Evolutionary conservation across 2,797 vertebrate species (phyloP).

Genomic region (Neoniphon sammara): DNA sequence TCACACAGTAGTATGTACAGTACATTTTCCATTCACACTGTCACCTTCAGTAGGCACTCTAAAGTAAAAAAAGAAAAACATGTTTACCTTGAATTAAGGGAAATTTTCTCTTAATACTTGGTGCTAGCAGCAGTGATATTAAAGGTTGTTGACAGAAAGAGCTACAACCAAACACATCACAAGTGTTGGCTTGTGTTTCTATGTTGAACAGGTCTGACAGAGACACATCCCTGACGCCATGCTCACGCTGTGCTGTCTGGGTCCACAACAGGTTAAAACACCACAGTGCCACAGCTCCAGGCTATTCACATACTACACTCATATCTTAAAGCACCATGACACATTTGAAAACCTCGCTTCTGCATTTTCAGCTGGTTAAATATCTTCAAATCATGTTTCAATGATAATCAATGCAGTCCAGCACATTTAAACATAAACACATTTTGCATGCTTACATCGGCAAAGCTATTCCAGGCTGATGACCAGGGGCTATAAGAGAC

Average conservation of each 20-base stretch:
- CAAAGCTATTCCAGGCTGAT: conserved; percentile 44
- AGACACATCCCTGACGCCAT: conserved; percentile 68
- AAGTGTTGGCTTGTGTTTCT: conserved; percentile 72
- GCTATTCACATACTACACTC: conserved; percentile 63
- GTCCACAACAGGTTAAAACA: conserved; percentile 74
- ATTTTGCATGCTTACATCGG: conserved; percentile 22
- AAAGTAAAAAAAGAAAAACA: conserved; percentile 16
- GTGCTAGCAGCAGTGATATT: conserved; percentile 37
- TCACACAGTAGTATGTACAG: not conserved
- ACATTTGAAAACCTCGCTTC: conserved; percentile 32
- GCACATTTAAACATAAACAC: conserved; percentile 5
- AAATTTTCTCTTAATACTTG: conserved; percentile 15
- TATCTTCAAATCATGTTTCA: not conserved
- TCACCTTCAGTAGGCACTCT: not conserved
- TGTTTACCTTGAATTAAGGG: conserved; percentile 17
- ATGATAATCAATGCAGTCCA: conserved; percentile 6
- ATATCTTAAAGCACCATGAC: conserved; percentile 24
- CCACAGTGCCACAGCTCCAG: conserved; percentile 50
- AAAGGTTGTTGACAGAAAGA: conserved; percentile 57
- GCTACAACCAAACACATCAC: conserved; percentile 48
- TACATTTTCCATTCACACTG: not conserved
- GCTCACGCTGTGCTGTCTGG: conserved; percentile 68
- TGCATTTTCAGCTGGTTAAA: conserved; percentile 15
- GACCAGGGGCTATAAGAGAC: conserved; percentile 70
- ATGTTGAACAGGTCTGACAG: conserved; percentile 68